Evolutionary conservation across 2,888 invertebrate species (phyloP), one percentile per base, ranked within the genome.

Genomic region (Caenorhabditis wallacei): DNA sequence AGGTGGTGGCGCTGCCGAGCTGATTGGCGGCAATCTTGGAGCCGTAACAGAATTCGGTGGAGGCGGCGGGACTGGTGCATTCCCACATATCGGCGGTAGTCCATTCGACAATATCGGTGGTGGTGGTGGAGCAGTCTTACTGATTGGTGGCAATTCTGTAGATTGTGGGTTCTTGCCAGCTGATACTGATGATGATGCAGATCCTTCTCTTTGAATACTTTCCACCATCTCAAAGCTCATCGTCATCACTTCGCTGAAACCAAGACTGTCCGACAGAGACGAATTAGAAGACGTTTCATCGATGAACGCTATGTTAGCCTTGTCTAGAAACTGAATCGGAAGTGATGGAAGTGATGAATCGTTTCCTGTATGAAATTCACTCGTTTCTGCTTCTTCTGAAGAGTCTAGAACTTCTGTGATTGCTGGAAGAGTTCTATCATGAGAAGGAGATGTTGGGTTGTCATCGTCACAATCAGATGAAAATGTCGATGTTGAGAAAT

Each of bases 201-300:
- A n/a, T 3, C 40, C 13, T 18, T 2, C 16, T 10, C 30, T 30
- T 16, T 18, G 35, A 10, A 10, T 26, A 0, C 24, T 5, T 7
- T 56, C 68, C 7, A 69, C 43, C 63, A 70, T 56, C 35, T 79
- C 79, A 24, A 70, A 63, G n/a, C 79, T 79, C 26, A 71, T 63
- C 24, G 64, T 64, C 75, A 76, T 68, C 3, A 76, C 64, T 13
- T 68, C 75, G 57, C 75, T 76, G 59, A 68, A 76, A 24, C 68
- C 75, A 13, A 76, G 51, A 22, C 35, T 51, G 2, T 35, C 51
- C 13, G 51, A 35, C 3, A 18, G 7, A 16, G 70, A 71, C 10
- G 70, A 46, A 1, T 53, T 26, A 3, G 64, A 54, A 16, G 26
- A 20, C 16, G 57, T 10, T 16, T 40, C 46, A 20, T 59, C 57